Evolutionary conservation across 2,113 vertebrate genomes (phyloP).

Genomic region (Anser cygnoides): DNA sequence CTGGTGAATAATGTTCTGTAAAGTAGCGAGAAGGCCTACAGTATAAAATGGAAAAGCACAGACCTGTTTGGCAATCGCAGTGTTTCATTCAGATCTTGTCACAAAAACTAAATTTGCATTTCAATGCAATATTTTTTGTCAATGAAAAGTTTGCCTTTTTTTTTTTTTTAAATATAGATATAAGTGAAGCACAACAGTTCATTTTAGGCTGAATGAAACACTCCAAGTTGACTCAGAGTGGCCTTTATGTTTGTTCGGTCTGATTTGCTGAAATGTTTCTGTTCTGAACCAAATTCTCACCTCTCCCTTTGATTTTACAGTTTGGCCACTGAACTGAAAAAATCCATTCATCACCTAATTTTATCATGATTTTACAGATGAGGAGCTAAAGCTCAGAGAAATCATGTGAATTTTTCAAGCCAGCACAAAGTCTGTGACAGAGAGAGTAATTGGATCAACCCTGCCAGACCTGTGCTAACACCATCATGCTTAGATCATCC

Average conservation of each 20-base stretch:
- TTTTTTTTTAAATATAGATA: neutral
- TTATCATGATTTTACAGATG: slow-evolving; percentile 2
- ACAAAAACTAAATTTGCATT: neutral
- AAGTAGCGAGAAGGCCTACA: neutral
- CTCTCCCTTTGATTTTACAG: slow-evolving; percentile 6
- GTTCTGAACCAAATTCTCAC: neutral
- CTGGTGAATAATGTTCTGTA: neutral
- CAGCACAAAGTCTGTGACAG: neutral
- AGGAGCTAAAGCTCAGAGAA: neutral
- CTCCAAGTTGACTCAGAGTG: neutral
- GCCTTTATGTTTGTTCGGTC: neutral
- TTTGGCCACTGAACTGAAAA: slow-evolving; percentile 14
- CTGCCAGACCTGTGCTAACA: neutral
- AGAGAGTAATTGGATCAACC: neutral
- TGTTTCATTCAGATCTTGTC: neutral
- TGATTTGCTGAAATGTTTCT: neutral
- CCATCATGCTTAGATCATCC: neutral
- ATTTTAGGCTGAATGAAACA: neutral
- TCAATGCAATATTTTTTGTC: neutral
- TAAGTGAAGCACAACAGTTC: neutral
- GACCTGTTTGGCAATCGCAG: neutral
- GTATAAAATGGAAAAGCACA: neutral
- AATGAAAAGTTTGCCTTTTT: neutral
- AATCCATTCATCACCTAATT: neutral
- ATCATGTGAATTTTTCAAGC: neutral